Evolutionary conservation across 92 coral and sea anemone genomes (phyloP), one percentile per base, ranked within the genome.

Genomic region (Parazoanthus darwini): DNA sequence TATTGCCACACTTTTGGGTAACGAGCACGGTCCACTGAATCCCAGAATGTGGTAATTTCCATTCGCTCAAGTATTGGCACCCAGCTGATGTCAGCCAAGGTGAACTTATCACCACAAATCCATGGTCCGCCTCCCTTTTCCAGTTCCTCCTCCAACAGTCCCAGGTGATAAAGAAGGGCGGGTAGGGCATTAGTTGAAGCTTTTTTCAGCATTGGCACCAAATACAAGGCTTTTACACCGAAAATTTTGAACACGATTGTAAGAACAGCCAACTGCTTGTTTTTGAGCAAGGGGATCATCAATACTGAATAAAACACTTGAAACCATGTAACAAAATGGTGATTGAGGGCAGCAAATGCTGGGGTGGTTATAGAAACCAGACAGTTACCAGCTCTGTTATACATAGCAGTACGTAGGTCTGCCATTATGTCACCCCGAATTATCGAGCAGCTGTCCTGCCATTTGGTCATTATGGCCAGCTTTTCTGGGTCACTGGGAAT

Each of bases 131-230:
- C 79, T 6, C 87, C 87, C 26, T 84, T 84, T 23, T 84, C 87
- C 29, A 84, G 26, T 56, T 84, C 87, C 42, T 84, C 87, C 65
- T 84, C 87, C 5, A 84, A 50, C 66, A 84, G n/a, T 5, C 78
- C 87, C 48, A 84, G 87, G 65, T 84, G 87, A 63, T 71, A 79
- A 46, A 84, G 87, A 73, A 84, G 87, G 68, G 87, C 87, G n/a
- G 87, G 87, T 26, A 84, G 79, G 48, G 87, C 87, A 18, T 84
- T 71, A 8, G 87, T 84, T 26, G 87, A 84, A 71, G 48, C 20
- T 29, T 84, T 70, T 78, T 36, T 72, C 67, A 84, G 35, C 6
- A 72, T 10, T 48, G 78, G 87, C 75, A 84, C 65, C 15, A 44
- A 29, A 48, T 84, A 16, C 68, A 84, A 72, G 33, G 87, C 68